A percentile compares a stretch with the other conserved stretches of the same genome.
These are phyloP conservation scores for Oncorhynchus mykiss DNA, from an alignment of 2,113 vertebrate species.

Conservation along the genomic window DNA sequence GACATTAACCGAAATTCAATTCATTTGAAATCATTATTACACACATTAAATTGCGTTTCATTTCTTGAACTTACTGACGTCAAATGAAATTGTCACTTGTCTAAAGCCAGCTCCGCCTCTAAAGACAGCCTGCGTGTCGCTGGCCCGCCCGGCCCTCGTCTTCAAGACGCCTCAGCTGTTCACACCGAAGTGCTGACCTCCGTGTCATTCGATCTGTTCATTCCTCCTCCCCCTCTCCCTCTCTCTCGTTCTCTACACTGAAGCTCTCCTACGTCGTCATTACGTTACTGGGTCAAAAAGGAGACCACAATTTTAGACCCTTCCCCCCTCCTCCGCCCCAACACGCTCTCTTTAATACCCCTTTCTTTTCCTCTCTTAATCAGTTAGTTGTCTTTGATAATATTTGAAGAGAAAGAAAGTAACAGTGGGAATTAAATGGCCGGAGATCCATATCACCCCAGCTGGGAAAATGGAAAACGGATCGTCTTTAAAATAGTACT, in stretches of 20 bases:
- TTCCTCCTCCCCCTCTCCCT: constrained; percentile 58
- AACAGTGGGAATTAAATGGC: background rate
- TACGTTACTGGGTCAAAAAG: constrained; percentile 13
- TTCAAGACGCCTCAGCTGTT: constrained; percentile 84
- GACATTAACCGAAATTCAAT: too few relatives aligned
- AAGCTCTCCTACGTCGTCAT: background rate
- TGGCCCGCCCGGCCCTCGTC: constrained; percentile 34
- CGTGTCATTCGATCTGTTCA: constrained; percentile 77
- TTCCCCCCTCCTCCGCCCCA: background rate
- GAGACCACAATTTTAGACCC: background rate
- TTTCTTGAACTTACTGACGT: too few relatives aligned
- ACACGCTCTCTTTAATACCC: background rate
- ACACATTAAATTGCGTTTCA: too few relatives aligned
- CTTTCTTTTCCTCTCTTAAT: background rate
- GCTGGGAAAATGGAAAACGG: constrained; percentile 30
- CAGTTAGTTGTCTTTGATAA: background rate
- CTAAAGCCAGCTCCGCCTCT: constrained; percentile 1
- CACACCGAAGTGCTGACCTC: constrained; percentile 80
- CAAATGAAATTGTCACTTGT: background rate
- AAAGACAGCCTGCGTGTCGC: constrained; percentile 14
- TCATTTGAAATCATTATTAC: too few relatives aligned
- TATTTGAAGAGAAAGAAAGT: background rate
- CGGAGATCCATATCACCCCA: background rate
- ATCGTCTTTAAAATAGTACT: constrained; percentile 67
- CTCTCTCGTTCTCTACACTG: constrained; percentile 24